Base-by-base conservation (phyloP, 2,888 invertebrate species). In the Leptinotarsa tumamoca region DNA sequence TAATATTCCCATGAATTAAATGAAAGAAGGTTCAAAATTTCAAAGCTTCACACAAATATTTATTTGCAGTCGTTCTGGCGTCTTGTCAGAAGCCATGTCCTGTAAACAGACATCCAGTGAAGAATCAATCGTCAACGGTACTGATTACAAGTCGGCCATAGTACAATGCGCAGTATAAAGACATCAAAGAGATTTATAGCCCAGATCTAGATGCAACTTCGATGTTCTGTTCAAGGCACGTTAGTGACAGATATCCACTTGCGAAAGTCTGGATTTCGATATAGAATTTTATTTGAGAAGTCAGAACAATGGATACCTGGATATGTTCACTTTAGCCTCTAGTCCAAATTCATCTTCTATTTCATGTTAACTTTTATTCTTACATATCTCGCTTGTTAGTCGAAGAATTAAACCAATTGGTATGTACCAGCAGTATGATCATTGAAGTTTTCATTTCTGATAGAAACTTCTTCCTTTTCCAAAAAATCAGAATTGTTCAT, bases 51-150 rank as follows among this genome's bases (percentile, higher is more conserved):
- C 14, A 58, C 21, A 58, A 58, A 58, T 58, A 58, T 58, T 58
- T 58, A 58, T 58, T 58, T 23, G 18, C 58, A 15, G 14, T 15
- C 23, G 21, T 58, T 58, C 14, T 58, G 21, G 27, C 23, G 23
- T 58, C 58, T 58, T 58, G 58, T 58, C 58, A 58, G 58, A 23
- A 23, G 23, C 58, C 15, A 43, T 7, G 58, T 27, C 23, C 58
- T 58, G 15, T 58, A 27, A 58, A 58, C 58, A 58, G 58, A 58
- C 58, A 58, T 58, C 58, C 58, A 58, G 23, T 27, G 58, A 58
- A 58, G 58, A 58, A 58, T 58, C 58, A 58, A 58, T 27, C 58
- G 58, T 13, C 58, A 58, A 58, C 23, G 58, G 58, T 58, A 58
- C 58, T 58, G 58, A 58, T 58, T 23, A 23, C 58, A 23, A 17